Conservation (phyloP, 2,113 vertebrate species). For the Myxocyprinus asiaticus region DNA sequence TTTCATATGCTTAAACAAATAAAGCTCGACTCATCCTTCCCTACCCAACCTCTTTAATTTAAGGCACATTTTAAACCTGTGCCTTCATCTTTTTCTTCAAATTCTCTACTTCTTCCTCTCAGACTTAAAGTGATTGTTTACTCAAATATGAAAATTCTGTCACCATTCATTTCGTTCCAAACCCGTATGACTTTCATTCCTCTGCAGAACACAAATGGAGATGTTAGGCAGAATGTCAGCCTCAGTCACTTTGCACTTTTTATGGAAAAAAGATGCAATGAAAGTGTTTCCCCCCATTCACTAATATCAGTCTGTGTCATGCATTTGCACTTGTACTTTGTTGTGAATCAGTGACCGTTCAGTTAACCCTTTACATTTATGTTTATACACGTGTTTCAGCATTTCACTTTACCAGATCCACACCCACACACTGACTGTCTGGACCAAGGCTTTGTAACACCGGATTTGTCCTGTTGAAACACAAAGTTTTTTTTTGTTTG, state of each 20-base stretch:
- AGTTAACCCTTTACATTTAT: background rate
- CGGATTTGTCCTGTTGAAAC: conserved; percentile 1
- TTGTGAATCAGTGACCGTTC: background rate
- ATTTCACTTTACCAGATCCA: background rate
- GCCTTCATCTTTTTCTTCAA: background rate
- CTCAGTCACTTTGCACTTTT: too few relatives aligned
- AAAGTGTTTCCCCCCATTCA: too few relatives aligned
- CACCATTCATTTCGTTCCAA: background rate
- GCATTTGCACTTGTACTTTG: conserved; percentile 2
- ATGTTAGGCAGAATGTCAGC: too few relatives aligned
- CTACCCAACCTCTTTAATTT: background rate
- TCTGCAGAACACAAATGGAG: too few relatives aligned
- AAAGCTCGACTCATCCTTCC: conserved; percentile 10
- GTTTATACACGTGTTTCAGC: background rate
- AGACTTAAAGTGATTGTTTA: background rate
- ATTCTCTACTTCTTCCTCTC: background rate
- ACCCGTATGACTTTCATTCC: too few relatives aligned
- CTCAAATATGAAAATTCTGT: background rate
- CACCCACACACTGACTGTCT: conserved; percentile 1
- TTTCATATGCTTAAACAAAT: conserved; percentile 50
- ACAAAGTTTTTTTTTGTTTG: background rate
- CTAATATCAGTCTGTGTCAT: background rate
- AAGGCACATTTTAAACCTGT: conserved; percentile 11
- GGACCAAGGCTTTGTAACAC: background rate
- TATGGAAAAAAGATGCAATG: too few relatives aligned